Evolutionary conservation across 2,888 invertebrate genomes (phyloP).

Genomic region (Phania funesta): DNA sequence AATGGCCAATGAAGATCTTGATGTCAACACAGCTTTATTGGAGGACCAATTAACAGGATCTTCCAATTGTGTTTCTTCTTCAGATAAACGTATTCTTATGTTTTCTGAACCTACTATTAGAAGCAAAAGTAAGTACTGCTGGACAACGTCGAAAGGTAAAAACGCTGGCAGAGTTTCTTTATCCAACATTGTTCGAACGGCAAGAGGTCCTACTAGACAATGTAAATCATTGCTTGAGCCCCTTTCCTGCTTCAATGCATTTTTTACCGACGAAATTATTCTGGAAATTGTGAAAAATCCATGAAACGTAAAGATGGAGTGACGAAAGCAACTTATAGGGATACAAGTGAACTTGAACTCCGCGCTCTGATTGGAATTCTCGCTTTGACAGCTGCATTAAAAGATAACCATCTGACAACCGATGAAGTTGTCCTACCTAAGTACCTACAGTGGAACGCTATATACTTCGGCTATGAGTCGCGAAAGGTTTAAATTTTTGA

Average conservation of each 20-base stretch:
- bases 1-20: neutral
- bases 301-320: too few relatives aligned
- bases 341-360: too few relatives aligned
- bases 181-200: constrained; percentile 54
- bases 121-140: constrained; percentile 59
- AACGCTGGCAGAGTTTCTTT: constrained; percentile 15
- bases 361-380: constrained; percentile 19
- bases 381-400: constrained; percentile 19
- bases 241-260: too few relatives aligned
- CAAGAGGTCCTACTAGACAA: neutral
- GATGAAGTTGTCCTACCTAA: constrained; percentile 40
- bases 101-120: constrained; percentile 38
- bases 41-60: constrained; percentile 4
- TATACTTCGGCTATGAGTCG: constrained; percentile 33
- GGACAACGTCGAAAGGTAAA: constrained; percentile 43
- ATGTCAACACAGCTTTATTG: neutral
- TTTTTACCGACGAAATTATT: too few relatives aligned
- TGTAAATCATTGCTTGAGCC: too few relatives aligned
- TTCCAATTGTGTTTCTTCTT: constrained; percentile 13
- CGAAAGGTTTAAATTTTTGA: constrained; percentile 65
- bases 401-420: constrained; percentile 23
- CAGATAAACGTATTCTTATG: constrained; percentile 22
- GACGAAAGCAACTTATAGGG: too few relatives aligned
- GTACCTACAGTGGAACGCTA: constrained; percentile 61
- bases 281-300: too few relatives aligned